A percentile compares a stretch with the other conserved stretches of the same genome.
Conservation (phyloP, 1,140 invertebrate species). For the Zaprionus capensis region DNA sequence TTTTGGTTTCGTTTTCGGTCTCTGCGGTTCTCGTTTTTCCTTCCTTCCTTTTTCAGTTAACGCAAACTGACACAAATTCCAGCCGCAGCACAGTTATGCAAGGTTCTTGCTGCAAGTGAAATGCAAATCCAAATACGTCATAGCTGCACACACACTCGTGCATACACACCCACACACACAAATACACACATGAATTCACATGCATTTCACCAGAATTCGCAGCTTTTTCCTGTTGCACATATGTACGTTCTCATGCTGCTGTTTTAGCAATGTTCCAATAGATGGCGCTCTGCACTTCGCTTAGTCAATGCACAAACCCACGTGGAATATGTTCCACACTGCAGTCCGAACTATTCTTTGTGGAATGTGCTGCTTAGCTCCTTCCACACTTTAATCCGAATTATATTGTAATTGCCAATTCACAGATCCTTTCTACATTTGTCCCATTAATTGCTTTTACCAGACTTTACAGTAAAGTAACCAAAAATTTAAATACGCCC, state of each 20-base stretch:
- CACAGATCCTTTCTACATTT: no score
- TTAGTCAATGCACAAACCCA: no score
- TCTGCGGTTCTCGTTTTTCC: neutral
- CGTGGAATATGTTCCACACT: no score
- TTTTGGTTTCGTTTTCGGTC: neutral
- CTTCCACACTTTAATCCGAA: no score
- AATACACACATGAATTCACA: neutral
- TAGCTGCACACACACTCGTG: neutral
- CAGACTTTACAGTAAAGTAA: no score
- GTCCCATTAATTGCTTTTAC: no score
- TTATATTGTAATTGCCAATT: no score
- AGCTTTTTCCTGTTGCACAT: slow-evolving; percentile 34
- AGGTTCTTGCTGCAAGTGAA: neutral
- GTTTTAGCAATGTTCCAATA: neutral
- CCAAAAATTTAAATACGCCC: no score
- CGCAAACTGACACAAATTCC: neutral
- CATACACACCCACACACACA: neutral
- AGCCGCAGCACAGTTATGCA: neutral
- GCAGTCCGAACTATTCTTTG: no score
- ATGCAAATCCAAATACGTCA: slow-evolving; percentile 7
- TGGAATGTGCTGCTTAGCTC: no score
- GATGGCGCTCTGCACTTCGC: slow-evolving; percentile 26
- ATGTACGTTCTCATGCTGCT: no score
- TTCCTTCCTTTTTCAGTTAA: neutral
- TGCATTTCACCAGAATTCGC: neutral